Evolutionary conservation across 2,888 invertebrate genomes (phyloP).

Genomic region (Netelia virgata): DNA sequence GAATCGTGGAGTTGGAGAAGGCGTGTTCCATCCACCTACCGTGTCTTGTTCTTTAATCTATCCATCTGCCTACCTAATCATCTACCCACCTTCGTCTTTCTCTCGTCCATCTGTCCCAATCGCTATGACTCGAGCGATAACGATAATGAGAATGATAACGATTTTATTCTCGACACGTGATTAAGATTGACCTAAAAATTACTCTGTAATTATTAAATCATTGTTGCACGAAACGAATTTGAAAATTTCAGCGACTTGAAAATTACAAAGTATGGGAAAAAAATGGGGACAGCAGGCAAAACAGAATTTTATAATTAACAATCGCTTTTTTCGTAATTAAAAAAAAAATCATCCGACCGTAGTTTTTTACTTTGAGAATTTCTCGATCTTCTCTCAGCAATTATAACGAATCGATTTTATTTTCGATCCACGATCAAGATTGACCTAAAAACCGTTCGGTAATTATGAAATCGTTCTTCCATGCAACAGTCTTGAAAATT

Average conservation of each 20-base stretch:
- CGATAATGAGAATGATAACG: conserved; percentile 23
- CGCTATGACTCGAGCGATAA: conserved; percentile 62
- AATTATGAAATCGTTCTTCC: not conserved
- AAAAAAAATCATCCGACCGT: too few species aligned
- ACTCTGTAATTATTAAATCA: too few species aligned
- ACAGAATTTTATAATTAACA: too few species aligned
- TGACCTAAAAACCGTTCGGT: too few species aligned
- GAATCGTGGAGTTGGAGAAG: conserved; percentile 24
- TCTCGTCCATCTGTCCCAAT: conserved; percentile 29
- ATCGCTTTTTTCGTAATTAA: too few species aligned
- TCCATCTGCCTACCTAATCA: conserved; percentile 54
- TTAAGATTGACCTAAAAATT: too few species aligned
- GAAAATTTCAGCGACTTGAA: not conserved
- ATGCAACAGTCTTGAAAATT: not conserved
- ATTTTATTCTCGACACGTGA: too few species aligned
- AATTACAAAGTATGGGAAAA: not conserved
- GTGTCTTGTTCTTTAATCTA: conserved; percentile 34
- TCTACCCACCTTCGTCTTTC: conserved; percentile 57
- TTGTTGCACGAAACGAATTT: not conserved
- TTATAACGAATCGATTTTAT: not conserved
- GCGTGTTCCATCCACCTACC: conserved; percentile 48
- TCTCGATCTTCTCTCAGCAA: not conserved
- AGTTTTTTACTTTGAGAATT: too few species aligned
- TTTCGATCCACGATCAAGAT: too few species aligned
- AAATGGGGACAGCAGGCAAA: too few species aligned